phyloP scores from a whole-genome alignment of 2,888 invertebrate genomes.

The Amblyteles armatorius region DNA sequence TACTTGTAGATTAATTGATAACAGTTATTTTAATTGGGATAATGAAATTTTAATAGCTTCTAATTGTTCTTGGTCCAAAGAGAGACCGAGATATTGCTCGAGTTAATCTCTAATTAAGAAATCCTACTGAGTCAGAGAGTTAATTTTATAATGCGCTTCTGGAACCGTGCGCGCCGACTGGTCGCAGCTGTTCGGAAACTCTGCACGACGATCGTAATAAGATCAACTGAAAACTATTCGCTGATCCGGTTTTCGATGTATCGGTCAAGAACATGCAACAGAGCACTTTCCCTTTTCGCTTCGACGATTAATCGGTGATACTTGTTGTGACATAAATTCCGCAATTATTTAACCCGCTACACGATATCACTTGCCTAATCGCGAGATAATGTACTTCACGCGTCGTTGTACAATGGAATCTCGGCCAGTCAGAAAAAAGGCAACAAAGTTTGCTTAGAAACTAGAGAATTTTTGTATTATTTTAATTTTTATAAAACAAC shows the following conservation, averaged over 20 bases:
- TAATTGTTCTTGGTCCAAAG: neutral
- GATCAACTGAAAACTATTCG: constrained; percentile 10
- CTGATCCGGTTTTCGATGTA: constrained; percentile 30
- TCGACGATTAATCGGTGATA: constrained; percentile 41
- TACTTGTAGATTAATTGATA: no score
- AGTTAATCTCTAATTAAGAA: constrained; percentile 6
- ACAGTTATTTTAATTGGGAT: neutral
- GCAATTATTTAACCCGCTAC: neutral
- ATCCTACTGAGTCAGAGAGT: constrained; percentile 12
- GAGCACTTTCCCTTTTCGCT: constrained; percentile 56
- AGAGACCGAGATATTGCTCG: neutral
- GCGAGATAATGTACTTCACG: no score
- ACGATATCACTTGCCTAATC: no score
- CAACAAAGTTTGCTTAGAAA: no score
- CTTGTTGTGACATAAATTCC: constrained; percentile 45
- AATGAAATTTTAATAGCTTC: neutral
- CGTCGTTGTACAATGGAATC: no score
- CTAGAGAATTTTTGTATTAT: no score
- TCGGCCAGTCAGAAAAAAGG: no score
- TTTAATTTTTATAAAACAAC: no score
- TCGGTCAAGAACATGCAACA: constrained; percentile 49
- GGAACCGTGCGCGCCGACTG: neutral
- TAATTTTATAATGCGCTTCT: constrained; percentile 9
- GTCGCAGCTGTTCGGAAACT: constrained; percentile 2
- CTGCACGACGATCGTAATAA: neutral